Evolutionary conservation across 2,797 vertebrate genomes (phyloP), one percentile per base, ranked within the genome.

Genomic region (Limosa lapponica): DNA sequence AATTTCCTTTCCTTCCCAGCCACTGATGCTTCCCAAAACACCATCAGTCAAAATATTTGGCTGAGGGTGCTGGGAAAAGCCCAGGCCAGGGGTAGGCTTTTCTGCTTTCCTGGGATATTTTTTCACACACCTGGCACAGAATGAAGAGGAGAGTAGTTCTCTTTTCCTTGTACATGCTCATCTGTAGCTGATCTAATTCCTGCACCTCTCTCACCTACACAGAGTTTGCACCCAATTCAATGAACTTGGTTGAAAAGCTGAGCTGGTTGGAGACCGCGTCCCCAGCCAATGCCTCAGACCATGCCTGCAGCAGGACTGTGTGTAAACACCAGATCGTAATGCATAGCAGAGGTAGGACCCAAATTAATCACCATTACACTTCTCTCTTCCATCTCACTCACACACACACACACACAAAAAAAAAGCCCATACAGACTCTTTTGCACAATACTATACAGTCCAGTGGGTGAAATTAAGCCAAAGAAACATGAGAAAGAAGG

Each of bases 101-200:
- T 54, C 32, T 73, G 11, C 9, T 74, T 72, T 12, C 14, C n/a
- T 0, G 0, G 0, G 23, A 5, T 39, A 36, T 34, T 88, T 88
- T 88, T 61, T 65, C 61, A 37, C 0, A 6, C 4, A 44, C 19
- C 8, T 2, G 0, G 10, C 39, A 65, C 13, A 52, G 49, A 91
- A 20, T 8, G 41, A 64, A 55, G 27, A 64, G 37, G 18, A 32
- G 27, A 28, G 23, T 4, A 1, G 25, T 62, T 88, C 43, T 61
- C 11, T 54, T 87, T 57, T 69, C 59, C 48, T 62, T 39, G 27
- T 39, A 2, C 3, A 9, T 2, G 2, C n/a, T 58, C 32, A 73
- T 27, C 62, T 1, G 1, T 22, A 87, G 54, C 20, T 44, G 65
- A 59, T 72, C 46, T 61, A 61, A 70, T 41, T 80, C 46, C 55